Percentiles rank a stretch among this genome's conserved stretches.
Evolutionary conservation across 2,113 vertebrate genomes (phyloP).

Genomic region (Platysteira castanea): DNA sequence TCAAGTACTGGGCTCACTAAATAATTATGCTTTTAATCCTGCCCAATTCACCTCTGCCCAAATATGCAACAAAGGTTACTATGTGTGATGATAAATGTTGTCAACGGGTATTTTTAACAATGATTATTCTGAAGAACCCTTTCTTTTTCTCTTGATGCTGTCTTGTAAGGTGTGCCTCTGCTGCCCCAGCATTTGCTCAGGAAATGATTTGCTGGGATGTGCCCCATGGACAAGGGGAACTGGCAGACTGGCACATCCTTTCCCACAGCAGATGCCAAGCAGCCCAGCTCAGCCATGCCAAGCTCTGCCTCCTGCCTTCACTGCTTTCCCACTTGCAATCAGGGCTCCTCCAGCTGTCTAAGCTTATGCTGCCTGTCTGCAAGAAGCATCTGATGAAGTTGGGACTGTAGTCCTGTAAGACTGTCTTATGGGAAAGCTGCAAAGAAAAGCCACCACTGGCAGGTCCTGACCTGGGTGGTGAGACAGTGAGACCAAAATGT

Average conservation of each 20-base stretch:
- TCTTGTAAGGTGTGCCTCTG: neutral
- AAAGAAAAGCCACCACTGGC: neutral
- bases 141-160: neutral
- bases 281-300: neutral
- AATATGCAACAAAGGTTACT: neutral
- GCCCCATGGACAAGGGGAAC: accelerated
- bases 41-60: neutral
- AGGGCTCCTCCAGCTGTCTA: neutral
- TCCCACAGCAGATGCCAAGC: neutral
- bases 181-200: neutral
- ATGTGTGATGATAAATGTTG: neutral
- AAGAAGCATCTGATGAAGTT: neutral
- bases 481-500: neutral
- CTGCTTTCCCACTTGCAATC: neutral
- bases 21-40: slow-evolving; percentile 11
- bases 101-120: neutral
- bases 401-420: neutral
- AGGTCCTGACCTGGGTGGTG: neutral
- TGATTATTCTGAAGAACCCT: neutral
- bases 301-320: neutral
- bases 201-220: neutral
- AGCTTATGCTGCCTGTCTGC: neutral
- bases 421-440: neutral
- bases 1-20: neutral
- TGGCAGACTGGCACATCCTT: neutral